Evolutionary conservation across 2,797 vertebrate genomes (phyloP).

Genomic region (Picus viridis): DNA sequence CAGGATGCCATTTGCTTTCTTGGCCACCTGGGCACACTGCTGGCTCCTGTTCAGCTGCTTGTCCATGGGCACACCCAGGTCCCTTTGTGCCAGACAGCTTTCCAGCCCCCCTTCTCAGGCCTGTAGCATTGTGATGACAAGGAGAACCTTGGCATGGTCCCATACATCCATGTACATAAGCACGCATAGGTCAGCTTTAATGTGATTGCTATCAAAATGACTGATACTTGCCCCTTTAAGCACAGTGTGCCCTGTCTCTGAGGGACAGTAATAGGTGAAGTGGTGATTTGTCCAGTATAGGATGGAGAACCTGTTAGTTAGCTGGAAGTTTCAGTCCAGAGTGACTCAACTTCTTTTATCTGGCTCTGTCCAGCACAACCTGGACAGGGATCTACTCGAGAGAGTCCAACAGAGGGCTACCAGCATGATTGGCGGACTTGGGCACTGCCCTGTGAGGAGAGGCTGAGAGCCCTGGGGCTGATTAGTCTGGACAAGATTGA

Average conservation of each 20-base stretch:
- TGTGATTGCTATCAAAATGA: fast-evolving
- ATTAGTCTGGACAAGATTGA: too few relatives aligned
- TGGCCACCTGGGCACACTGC: too few relatives aligned
- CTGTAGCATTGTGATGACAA: neutral
- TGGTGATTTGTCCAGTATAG: neutral
- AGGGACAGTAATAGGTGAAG: neutral
- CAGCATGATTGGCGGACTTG: too few relatives aligned
- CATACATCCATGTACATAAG: neutral
- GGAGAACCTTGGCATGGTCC: neutral
- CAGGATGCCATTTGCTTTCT: too few relatives aligned
- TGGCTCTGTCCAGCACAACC: fast-evolving
- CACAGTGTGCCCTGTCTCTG: neutral
- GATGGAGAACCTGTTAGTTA: neutral
- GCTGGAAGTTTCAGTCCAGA: neutral
- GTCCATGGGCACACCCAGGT: too few relatives aligned
- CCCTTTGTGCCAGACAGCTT: too few relatives aligned
- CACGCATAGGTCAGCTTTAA: neutral
- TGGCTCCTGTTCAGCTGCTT: too few relatives aligned
- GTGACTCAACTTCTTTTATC: neutral
- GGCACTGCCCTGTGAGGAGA: too few relatives aligned
- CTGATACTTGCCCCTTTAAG: neutral
- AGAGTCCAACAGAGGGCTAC: too few relatives aligned
- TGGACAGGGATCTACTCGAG: neutral
- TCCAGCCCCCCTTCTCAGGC: too few relatives aligned
- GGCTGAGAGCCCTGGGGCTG: too few relatives aligned